These are phyloP conservation scores for Penaeus indicus DNA, from an alignment of 1,140 invertebrate species.

Conservation along the genomic window DNA sequence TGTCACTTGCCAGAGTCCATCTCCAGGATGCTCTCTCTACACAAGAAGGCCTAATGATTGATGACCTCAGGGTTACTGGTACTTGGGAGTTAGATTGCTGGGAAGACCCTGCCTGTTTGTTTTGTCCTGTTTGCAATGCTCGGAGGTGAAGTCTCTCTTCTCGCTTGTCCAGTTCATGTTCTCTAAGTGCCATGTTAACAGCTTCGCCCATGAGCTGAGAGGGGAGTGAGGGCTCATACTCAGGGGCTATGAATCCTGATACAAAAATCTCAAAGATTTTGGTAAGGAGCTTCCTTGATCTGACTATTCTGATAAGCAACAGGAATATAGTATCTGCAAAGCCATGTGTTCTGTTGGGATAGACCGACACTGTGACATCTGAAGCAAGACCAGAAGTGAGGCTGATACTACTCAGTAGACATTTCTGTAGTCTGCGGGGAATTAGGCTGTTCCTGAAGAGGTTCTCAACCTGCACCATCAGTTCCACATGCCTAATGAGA, in stretches of 20 bases:
- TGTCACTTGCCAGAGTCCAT: slow-evolving; percentile 45
- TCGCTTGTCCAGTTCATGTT: slow-evolving; percentile 61
- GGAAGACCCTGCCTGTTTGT: background rate
- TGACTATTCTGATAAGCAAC: slow-evolving; percentile 36
- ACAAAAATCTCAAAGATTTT: slow-evolving; percentile 60
- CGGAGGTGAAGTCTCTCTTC: slow-evolving; percentile 44
- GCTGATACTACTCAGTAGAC: slow-evolving; percentile 46
- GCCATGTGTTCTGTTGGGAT: slow-evolving; percentile 53
- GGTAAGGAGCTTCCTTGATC: slow-evolving; percentile 39
- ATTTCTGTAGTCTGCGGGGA: slow-evolving; percentile 40
- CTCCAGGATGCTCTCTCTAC: slow-evolving; percentile 40
- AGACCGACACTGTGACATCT: slow-evolving; percentile 34
- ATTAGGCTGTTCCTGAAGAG: slow-evolving; percentile 50
- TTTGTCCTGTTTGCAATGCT: slow-evolving; percentile 29
- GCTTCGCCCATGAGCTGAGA: slow-evolving; percentile 35
- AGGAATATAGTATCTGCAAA: slow-evolving; percentile 46
- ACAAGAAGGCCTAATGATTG: background rate
- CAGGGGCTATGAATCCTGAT: slow-evolving; percentile 60
- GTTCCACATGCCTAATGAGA: slow-evolving; percentile 59
- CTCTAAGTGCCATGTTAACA: slow-evolving; percentile 54
- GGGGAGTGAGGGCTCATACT: slow-evolving; percentile 50
- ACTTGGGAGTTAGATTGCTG: background rate
- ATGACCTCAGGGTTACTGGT: background rate
- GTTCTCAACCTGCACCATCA: slow-evolving; percentile 61
- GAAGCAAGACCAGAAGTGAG: slow-evolving; percentile 16